phyloP scores from a whole-genome alignment of 2,797 vertebrate species.

The Parotocinclus haroldoi region DNA sequence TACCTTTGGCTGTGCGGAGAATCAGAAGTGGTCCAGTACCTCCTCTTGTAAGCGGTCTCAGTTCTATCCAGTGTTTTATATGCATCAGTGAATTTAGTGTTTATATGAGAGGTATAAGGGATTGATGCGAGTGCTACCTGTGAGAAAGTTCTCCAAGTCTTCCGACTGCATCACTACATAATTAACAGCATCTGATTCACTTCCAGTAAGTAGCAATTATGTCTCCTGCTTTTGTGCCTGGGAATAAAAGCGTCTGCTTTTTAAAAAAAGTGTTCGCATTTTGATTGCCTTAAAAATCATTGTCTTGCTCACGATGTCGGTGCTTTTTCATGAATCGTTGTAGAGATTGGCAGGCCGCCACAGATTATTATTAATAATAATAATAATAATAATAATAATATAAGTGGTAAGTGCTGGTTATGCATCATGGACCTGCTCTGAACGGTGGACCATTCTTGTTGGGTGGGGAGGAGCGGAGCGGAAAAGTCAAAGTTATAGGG shows the following conservation, averaged over 20 bases:
- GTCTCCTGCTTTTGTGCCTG: constrained; percentile 7
- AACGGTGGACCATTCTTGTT: neutral
- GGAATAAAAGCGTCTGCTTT: neutral
- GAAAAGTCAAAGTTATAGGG: constrained; percentile 1
- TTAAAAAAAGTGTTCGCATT: constrained; percentile 29
- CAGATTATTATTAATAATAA: no score
- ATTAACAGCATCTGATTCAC: constrained; percentile 33
- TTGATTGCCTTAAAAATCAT: constrained; percentile 8
- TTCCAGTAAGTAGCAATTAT: constrained; percentile 25
- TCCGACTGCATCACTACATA: constrained; percentile 9
- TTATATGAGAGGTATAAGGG: no score
- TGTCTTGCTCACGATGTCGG: neutral
- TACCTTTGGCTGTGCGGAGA: no score
- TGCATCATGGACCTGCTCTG: neutral
- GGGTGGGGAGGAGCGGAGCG: neutral
- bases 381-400: no score
- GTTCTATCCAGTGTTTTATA: no score
- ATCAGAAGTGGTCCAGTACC: no score
- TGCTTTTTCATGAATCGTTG: neutral
- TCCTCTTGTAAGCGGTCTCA: no score
- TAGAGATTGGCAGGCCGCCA: neutral
- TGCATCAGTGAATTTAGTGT: no score
- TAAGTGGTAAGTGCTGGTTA: no score
- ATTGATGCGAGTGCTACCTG: no score
- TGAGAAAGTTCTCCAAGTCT: no score